phyloP scores from a whole-genome alignment of 2,113 vertebrate genomes.

The Mastomys natalensis region DNA sequence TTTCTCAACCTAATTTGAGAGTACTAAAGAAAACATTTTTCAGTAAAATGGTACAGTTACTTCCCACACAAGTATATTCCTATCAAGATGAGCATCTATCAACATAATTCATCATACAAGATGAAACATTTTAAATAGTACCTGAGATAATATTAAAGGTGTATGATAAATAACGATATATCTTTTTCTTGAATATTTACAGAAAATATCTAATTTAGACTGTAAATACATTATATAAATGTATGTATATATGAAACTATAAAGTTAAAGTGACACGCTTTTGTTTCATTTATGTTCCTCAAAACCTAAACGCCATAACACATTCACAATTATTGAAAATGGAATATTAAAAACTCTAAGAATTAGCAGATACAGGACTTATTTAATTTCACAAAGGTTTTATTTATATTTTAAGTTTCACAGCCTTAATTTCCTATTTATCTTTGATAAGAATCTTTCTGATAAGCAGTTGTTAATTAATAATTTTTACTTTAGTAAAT shows the following conservation, averaged over 20 bases:
- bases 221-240: not conserved
- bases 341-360: not conserved
- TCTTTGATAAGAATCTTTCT: not conserved
- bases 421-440: not conserved
- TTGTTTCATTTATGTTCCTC: not conserved
- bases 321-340: not conserved
- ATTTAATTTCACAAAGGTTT: not conserved
- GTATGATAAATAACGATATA: not conserved
- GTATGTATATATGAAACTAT: not conserved
- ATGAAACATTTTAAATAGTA: not conserved
- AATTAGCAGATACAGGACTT: not conserved
- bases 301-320: not conserved
- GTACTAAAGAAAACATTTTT: not conserved
- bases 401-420: not conserved
- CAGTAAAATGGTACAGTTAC: not conserved
- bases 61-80: not conserved
- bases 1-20: not conserved
- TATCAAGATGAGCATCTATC: not conserved
- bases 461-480: not conserved
- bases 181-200: not conserved
- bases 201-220: not conserved
- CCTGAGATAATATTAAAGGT: not conserved
- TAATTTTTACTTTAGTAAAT: slow-evolving; percentile 27
- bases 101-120: not conserved
- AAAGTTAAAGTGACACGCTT: not conserved